Evolutionary conservation across 2,113 vertebrate genomes (phyloP).

Genomic region (Trichechus manatus): DNA sequence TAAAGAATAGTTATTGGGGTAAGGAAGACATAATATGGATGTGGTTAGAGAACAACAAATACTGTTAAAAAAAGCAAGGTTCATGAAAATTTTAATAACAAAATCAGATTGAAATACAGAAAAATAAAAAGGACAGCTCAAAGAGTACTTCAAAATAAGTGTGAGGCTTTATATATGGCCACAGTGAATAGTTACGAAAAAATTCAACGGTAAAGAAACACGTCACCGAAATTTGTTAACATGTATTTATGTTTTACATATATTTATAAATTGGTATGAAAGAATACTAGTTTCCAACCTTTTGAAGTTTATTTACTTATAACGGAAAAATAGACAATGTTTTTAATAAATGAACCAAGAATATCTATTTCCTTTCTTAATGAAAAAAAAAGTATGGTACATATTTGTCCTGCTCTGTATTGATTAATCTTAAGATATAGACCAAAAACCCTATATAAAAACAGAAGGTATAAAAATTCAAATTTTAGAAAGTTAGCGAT

Average conservation of each 20-base stretch:
- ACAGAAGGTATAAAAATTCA: background rate
- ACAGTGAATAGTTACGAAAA: background rate
- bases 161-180: background rate
- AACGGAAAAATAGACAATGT: conserved; percentile 38
- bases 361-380: conserved; percentile 13
- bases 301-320: conserved; percentile 30
- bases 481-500: background rate
- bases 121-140: background rate
- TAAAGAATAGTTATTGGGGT: background rate
- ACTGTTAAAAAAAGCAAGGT: conserved; percentile 18
- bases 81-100: background rate
- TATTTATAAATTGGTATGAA: background rate
- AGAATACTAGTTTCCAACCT: conserved; percentile 6
- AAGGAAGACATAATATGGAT: conserved; percentile 4
- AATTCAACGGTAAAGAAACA: background rate
- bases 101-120: background rate
- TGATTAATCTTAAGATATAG: background rate
- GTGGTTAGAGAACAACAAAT: background rate
- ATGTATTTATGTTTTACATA: background rate
- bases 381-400: background rate
- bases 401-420: background rate
- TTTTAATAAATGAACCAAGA: conserved; percentile 55
- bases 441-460: no score
- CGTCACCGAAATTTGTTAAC: conserved; percentile 13
- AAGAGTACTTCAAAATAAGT: background rate